A percentile compares a stretch with the other conserved stretches of the same genome.
Conservation (phyloP, 2,113 vertebrate species). For the Trachemys scripta region DNA sequence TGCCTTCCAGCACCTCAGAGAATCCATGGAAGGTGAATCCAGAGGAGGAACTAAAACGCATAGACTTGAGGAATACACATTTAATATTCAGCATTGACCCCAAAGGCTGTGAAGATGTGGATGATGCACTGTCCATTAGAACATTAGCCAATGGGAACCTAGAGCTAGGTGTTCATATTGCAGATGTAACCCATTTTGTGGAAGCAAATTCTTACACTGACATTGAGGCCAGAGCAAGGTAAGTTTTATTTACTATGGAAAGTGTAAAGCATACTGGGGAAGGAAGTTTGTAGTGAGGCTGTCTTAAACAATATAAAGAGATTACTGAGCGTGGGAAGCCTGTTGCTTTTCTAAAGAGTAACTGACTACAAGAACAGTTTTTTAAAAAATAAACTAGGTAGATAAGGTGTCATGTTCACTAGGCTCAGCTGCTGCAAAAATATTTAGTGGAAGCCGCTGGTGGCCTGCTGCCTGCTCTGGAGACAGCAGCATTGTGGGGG, state of each 20-base stretch:
- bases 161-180: constrained; percentile 96
- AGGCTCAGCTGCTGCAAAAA: background rate
- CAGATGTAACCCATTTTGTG: constrained; percentile 95
- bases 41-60: constrained; percentile 70
- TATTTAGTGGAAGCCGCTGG: background rate
- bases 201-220: constrained; percentile 87
- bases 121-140: constrained; percentile 90
- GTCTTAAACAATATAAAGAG: background rate
- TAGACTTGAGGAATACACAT: constrained; percentile 84
- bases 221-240: constrained; percentile 91
- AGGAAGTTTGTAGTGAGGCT: background rate
- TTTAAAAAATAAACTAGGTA: background rate
- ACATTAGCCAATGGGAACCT: constrained; percentile 80
- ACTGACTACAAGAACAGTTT: background rate
- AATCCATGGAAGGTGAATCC: constrained; percentile 85
- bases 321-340: background rate
- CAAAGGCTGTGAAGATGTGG: constrained; percentile 93
- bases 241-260: background rate
- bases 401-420: background rate
- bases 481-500: background rate
- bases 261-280: fast-evolving
- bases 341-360: background rate
- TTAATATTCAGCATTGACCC: constrained; percentile 98
- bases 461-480: background rate
- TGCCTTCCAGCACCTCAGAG: constrained; percentile 86